phyloP scores from a whole-genome alignment of 2,113 vertebrate species.

The Conger conger region DNA sequence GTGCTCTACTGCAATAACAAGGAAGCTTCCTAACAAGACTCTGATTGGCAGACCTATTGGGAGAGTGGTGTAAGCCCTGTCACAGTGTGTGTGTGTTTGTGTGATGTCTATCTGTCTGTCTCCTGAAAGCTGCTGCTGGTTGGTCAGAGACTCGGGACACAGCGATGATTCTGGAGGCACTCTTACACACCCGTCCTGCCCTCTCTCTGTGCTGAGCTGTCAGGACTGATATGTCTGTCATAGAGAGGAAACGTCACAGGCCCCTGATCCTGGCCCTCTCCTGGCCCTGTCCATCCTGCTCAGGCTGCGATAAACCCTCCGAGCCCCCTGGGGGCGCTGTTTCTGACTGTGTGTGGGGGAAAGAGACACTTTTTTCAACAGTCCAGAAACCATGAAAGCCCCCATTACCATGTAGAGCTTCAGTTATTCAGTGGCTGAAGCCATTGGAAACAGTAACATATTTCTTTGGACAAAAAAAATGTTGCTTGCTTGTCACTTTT shows the following conservation, averaged over 20 bases:
- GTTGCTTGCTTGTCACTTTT: not conserved
- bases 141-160: not conserved
- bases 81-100: no score
- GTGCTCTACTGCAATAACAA: no score
- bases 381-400: conserved; percentile 6
- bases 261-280: not conserved
- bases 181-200: not conserved
- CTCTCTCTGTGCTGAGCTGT: not conserved
- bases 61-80: no score
- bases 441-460: no score
- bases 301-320: not conserved
- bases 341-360: not conserved
- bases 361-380: not conserved
- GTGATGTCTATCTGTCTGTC: not conserved
- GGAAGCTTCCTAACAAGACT: no score
- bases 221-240: conserved; percentile 23
- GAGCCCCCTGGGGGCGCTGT: not conserved
- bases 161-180: not conserved
- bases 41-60: no score
- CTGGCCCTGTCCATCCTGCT: not conserved
- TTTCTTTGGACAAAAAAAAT: not conserved
- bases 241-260: not conserved
- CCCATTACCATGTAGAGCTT: no score
- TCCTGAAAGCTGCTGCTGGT: not conserved
- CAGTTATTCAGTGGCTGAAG: no score